These are phyloP conservation scores for Argynnis bischoffii DNA, from an alignment of 2,888 invertebrate species.

Conservation along the genomic window DNA sequence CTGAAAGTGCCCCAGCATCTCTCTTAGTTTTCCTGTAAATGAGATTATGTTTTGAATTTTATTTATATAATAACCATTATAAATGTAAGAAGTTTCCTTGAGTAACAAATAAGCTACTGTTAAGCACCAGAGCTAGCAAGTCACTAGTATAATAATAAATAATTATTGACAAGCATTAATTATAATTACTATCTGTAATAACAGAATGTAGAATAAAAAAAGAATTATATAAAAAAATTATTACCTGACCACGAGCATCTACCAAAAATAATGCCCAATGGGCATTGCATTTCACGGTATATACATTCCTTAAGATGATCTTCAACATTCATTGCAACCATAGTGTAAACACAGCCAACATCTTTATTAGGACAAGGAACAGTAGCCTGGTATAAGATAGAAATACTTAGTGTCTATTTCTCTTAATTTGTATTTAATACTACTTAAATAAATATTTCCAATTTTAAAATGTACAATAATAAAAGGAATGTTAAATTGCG, in stretches of 20 bases:
- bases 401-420: no score
- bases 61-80: not conserved
- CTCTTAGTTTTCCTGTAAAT: constrained; percentile 59
- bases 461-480: no score
- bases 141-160: no score
- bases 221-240: not conserved
- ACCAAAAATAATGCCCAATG: constrained; percentile 65
- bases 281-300: constrained; percentile 68
- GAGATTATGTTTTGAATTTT: constrained; percentile 8
- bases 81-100: not conserved
- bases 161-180: no score
- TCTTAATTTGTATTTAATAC: no score
- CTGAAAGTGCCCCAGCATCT: constrained; percentile 68
- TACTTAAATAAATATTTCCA: no score
- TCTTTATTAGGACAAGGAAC: constrained; percentile 64
- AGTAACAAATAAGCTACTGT: no score
- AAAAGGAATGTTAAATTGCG: no score
- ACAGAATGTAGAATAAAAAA: no score
- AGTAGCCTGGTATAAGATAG: constrained; percentile 52
- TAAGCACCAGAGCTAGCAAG: no score
- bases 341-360: constrained; percentile 61
- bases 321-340: constrained; percentile 53
- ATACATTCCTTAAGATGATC: constrained; percentile 72
- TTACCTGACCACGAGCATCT: constrained; percentile 73
- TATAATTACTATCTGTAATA: no score